phyloP scores from a whole-genome alignment of 2,113 vertebrate genomes.

The human (Homo sapiens) region GRCh38 chr12:62713001-62713500 shows the following conservation, averaged over 20 bases:
- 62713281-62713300: constrained; percentile 74
- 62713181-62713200: background rate
- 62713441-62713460: background rate
- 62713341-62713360: constrained; percentile 44
- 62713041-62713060: constrained; percentile 52
- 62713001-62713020: constrained; percentile 64
- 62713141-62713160: constrained; percentile 66
- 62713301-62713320: constrained; percentile 48
- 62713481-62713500: constrained; percentile 4
- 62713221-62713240: constrained; percentile 72
- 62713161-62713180: constrained; percentile 53
- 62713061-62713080: background rate
- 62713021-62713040: constrained; percentile 65
- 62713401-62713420: background rate
- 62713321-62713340: constrained; percentile 64
- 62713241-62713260: constrained; percentile 68
- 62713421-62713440: constrained; percentile 37
- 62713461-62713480: constrained; percentile 19
- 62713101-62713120: constrained; percentile 45
- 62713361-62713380: background rate
- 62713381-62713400: no score
- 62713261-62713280: constrained; percentile 76
- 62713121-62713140: constrained; percentile 71
- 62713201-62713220: constrained; percentile 13
- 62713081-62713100: constrained; percentile 60